Conservation (phyloP, 2,888 invertebrate species). For the Drosophila greeni region DNA sequence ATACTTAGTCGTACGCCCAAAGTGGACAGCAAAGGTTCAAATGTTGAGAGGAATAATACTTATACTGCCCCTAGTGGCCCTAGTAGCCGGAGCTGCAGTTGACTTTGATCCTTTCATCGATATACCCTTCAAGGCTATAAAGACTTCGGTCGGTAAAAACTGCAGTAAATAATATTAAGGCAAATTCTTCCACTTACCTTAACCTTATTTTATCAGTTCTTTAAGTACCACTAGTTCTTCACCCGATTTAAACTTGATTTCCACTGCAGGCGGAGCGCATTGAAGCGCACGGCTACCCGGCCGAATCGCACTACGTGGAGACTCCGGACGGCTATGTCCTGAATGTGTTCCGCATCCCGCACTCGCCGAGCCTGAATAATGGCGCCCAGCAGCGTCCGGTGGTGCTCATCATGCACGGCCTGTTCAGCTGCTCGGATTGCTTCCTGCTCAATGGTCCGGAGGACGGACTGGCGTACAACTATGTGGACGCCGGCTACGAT, state of each 20-base stretch:
- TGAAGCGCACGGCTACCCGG: constrained; percentile 80
- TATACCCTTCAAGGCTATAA: constrained; percentile 63
- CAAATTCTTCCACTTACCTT: not conserved
- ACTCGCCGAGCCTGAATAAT: constrained; percentile 76
- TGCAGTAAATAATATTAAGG: not conserved
- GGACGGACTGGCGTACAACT: constrained; percentile 81
- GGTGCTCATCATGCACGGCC: constrained; percentile 89
- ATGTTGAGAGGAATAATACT: constrained; percentile 4
- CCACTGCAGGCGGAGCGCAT: constrained; percentile 69
- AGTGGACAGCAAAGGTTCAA: constrained; percentile 18
- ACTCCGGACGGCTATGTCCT: constrained; percentile 92
- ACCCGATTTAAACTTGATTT: constrained; percentile 4
- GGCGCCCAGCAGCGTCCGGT: constrained; percentile 79
- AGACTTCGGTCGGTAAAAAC: constrained; percentile 52
- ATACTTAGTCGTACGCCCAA: constrained; percentile 36
- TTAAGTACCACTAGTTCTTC: not conserved
- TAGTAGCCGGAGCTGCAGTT: constrained; percentile 1
- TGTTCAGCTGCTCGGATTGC: constrained; percentile 83
- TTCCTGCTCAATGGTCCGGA: constrained; percentile 86
- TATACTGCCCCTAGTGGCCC: constrained; percentile 20
- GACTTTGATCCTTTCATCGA: constrained; percentile 59
- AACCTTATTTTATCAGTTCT: not conserved
- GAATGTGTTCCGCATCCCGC: constrained; percentile 88
- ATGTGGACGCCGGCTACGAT: constrained; percentile 80
- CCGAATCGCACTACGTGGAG: constrained; percentile 84